phyloP scores from a whole-genome alignment of 2,113 vertebrate species.

The Potamarius usumacintae region DNA sequence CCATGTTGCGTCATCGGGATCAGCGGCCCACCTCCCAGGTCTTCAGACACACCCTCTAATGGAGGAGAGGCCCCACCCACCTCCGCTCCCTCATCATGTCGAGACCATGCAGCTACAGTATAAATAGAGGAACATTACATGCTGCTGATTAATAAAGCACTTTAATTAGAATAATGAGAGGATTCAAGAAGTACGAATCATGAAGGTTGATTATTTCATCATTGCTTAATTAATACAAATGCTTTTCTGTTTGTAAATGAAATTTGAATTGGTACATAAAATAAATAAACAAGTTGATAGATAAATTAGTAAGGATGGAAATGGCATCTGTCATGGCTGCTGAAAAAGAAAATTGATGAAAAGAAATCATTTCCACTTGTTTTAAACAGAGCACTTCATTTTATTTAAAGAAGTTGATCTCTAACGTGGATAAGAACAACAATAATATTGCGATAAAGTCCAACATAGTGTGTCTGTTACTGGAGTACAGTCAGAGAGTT shows the following conservation, averaged over 20 bases:
- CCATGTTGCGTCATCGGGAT: background rate
- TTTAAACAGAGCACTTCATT: background rate
- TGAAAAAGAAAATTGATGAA: too few species aligned
- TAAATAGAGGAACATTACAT: background rate
- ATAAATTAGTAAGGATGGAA: too few species aligned
- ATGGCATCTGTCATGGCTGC: too few species aligned
- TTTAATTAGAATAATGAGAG: background rate
- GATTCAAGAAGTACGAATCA: background rate
- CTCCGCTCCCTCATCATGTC: background rate
- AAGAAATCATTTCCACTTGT: background rate
- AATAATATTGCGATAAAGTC: background rate
- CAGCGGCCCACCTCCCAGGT: background rate
- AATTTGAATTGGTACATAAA: background rate
- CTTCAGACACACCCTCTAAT: slow-evolving; percentile 8
- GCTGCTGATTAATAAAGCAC: background rate
- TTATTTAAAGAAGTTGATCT: background rate
- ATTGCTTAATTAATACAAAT: background rate
- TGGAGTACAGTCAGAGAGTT: background rate
- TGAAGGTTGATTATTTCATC: background rate
- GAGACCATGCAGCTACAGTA: slow-evolving; percentile 12
- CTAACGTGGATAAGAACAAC: too few species aligned
- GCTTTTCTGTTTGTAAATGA: background rate
- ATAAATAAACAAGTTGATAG: background rate
- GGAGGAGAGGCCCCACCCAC: background rate
- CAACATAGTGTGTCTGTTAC: background rate